Percentiles rank a stretch among this genome's conserved stretches.
These are phyloP conservation scores for Diadophis punctatus DNA, from an alignment of 2,113 vertebrate species.

Conservation along the genomic window DNA sequence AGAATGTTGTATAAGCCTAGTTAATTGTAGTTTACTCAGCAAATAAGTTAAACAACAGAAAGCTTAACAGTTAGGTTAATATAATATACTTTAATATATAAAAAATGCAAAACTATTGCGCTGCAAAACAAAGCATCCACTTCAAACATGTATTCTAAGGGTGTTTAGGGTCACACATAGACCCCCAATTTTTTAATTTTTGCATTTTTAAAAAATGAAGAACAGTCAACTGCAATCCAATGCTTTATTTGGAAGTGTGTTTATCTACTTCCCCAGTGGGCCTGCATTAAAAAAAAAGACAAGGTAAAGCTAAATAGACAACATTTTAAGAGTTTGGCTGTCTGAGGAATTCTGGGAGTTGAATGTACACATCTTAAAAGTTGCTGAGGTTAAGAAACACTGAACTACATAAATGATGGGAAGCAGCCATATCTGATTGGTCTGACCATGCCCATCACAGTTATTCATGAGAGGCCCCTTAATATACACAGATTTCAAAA, in stretches of 20 bases:
- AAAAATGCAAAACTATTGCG: not conserved
- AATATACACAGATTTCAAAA: not conserved
- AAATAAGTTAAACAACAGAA: not conserved
- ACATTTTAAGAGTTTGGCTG: not conserved
- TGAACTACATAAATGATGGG: not conserved
- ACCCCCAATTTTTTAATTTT: no score
- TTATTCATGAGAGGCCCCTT: not conserved
- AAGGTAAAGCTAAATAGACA: not conserved
- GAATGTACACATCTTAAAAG: not conserved
- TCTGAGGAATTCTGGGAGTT: not conserved
- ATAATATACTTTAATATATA: not conserved
- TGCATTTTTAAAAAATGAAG: not conserved
- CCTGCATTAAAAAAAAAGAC: not conserved
- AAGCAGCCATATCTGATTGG: not conserved
- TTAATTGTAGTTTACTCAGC: not conserved
- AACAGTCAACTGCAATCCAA: not conserved
- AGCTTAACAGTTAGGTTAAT: not conserved
- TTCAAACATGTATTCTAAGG: not conserved
- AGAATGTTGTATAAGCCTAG: not conserved
- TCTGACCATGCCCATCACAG: not conserved
- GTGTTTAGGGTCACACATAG: not conserved
- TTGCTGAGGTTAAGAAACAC: not conserved
- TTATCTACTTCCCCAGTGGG: not conserved
- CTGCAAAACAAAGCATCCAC: not conserved
- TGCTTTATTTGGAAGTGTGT: not conserved